Base-by-base conservation (phyloP, 2,113 vertebrate species). In the Caretta caretta region DNA sequence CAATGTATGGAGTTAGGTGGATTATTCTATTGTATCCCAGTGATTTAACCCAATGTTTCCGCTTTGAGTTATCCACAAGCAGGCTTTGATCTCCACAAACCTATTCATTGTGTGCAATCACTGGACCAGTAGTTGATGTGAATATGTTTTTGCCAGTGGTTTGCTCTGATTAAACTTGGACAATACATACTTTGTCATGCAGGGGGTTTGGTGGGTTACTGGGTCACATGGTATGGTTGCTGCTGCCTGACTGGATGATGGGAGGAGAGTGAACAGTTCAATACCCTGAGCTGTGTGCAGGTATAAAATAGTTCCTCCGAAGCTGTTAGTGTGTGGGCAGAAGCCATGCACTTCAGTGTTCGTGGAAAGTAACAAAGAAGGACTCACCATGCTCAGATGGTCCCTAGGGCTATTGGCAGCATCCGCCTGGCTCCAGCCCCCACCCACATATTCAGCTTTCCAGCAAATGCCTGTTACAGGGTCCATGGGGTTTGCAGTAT, bases 211-310 rank as follows among this genome's bases (percentile, higher is more conserved):
- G 56, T 0, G 1, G 7, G 13, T 8, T 80, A 3, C 50, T 31
- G 87, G 82, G 65, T 50, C 87, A 62, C 56, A 62, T 91, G 92
- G 90, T n/a, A 85, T 75, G 69, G n/a, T 87, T 87, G 78, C 89
- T 35, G 29, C 59, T 35, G 9, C 6, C 13, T 16, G 29, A 35
- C 29, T 62, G 59, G 27, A 16, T 35, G 59, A 35, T 62, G 59
- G 29, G 29, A 62, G 59, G 59, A 62, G 29, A 35, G 31, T 62
- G 59, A 62, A 16, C 29, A 35, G 27, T 22, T 25, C 22, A 56
- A 25, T 56, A 24, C 24, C 54, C 24, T 10, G 54, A 56, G 59
- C 59, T 62, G 29, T 10, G 35, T n/a, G 35, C 35, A 19, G 62
- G 17, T 69, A 35, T 69, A 31, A 62, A 62, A 62, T 62, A 35